Base-by-base conservation (phyloP, 2,797 vertebrate species). In the Odontamblyopus rebecca region DNA sequence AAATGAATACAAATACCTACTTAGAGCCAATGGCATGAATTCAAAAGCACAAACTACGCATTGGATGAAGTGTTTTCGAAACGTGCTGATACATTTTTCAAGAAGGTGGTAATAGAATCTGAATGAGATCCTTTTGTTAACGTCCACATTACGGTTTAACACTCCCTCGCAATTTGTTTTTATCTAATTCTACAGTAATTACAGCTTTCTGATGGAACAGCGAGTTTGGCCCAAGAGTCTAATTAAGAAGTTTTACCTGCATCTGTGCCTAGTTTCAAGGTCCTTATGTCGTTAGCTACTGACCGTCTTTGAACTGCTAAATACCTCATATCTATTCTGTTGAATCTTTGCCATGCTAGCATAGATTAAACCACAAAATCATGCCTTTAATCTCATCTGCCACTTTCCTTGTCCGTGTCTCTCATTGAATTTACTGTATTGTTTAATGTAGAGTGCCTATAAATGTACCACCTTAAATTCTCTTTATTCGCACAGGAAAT, bases 401-500 rank as follows among this genome's bases (percentile, higher is more conserved):
- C 71, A 75, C 41, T 77, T 73, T 72, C 59, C 50, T 26, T 64
- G 72, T 79, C 66, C 41, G 13, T 29, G 63, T 32, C 18, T 67
- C 48, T 30, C 27, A n/a, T 67, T 53, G 65, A 60, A 76, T 61
- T 68, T 44, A 79, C 77, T 72, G 62, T 68, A 74, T 83, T 77
- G 72, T 85, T 76, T 72, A 70, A 77, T 84, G 70, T 38, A n/a
- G 30, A 27, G 56, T 35, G 63, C 48, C 77, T 80, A 75, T 87
- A 81, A 89, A 87, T 76, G 67, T 73, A 72, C 73, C 38, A 16
- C 73, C 86, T 83, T 27, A 72, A 82, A 86, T 85, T 88, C 74
- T 77, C 32, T 87, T 71, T 74, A 30, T 50, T 82, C 73, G 72
- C 78, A 26, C 61, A 51, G 73, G 72, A 75, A 80, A 84, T 67